Percentiles rank a stretch among this genome's conserved stretches.
phyloP scores from a whole-genome alignment of 1,140 invertebrate species.

The Thaumetopoea pityocampa region DNA sequence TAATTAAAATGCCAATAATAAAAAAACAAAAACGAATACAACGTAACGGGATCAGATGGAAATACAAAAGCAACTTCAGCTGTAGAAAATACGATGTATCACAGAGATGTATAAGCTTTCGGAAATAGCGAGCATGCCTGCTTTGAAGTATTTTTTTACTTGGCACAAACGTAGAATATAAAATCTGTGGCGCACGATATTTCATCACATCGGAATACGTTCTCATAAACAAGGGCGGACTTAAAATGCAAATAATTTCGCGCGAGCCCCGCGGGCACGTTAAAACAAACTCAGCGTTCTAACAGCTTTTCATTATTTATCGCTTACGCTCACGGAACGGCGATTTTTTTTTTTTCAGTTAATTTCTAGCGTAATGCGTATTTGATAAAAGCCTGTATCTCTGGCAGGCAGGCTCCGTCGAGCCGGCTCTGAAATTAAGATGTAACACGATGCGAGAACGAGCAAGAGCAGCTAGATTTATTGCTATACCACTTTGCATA shows the following conservation, averaged over 20 bases:
- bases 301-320: conserved; percentile 60
- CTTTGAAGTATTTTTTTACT: conserved; percentile 15
- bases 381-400: conserved; percentile 74
- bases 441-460: conserved; percentile 78
- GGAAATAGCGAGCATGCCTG: too few relatives aligned
- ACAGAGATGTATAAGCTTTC: too few relatives aligned
- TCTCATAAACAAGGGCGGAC: conserved; percentile 45
- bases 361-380: conserved; percentile 70
- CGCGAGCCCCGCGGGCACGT: conserved; percentile 51
- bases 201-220: conserved; percentile 37
- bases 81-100: conserved; percentile 7
- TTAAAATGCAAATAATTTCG: conserved; percentile 56
- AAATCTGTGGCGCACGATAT: conserved; percentile 29
- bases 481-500: conserved; percentile 77
- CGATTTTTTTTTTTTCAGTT: conserved; percentile 56
- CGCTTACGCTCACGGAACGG: conserved; percentile 47
- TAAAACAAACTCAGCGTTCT: conserved; percentile 53
- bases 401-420: conserved; percentile 62
- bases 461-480: conserved; percentile 76
- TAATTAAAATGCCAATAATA: conserved; percentile 73
- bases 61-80: conserved; percentile 19
- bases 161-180: conserved; percentile 16
- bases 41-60: conserved; percentile 14
- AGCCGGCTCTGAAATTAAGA: conserved; percentile 76
- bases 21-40: conserved; percentile 38